These are phyloP conservation scores for Ceratoteleas bidentatus DNA, from an alignment of 1,140 invertebrate species.

Conservation along the genomic window DNA sequence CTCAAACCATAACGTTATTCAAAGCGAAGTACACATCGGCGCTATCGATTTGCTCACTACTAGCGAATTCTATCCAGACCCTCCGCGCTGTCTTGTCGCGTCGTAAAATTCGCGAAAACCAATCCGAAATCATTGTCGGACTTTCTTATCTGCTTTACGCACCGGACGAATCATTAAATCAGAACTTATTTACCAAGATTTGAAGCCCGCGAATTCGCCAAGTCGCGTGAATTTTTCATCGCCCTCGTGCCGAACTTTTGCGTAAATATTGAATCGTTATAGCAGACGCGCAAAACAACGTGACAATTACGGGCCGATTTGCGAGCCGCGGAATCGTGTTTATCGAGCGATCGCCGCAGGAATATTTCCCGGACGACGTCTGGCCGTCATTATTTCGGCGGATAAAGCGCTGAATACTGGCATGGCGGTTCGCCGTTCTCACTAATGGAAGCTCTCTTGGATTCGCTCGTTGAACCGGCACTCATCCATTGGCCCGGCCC, in stretches of 20 bases:
- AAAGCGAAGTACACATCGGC: no score
- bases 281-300: constrained; percentile 36
- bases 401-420: constrained; percentile 52
- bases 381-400: constrained; percentile 46
- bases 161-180: constrained; percentile 41
- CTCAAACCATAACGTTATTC: no score
- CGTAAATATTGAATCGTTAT: constrained; percentile 52
- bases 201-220: constrained; percentile 26
- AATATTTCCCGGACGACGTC: constrained; percentile 22
- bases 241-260: constrained; percentile 24
- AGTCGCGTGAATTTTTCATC: constrained; percentile 51
- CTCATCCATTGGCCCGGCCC: constrained; percentile 60
- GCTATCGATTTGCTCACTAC: no score
- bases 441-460: constrained; percentile 63
- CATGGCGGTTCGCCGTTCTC: constrained; percentile 54
- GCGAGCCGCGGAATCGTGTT: constrained; percentile 22
- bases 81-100: no score
- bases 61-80: no score
- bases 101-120: constrained; percentile 3
- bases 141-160: constrained; percentile 15
- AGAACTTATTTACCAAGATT: constrained; percentile 45
- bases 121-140: no score
- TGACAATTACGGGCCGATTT: constrained; percentile 25
- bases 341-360: constrained; percentile 18
- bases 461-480: constrained; percentile 60